Evolutionary conservation across 2,797 vertebrate species (phyloP).

Genomic region (Champsocephalus esox): DNA sequence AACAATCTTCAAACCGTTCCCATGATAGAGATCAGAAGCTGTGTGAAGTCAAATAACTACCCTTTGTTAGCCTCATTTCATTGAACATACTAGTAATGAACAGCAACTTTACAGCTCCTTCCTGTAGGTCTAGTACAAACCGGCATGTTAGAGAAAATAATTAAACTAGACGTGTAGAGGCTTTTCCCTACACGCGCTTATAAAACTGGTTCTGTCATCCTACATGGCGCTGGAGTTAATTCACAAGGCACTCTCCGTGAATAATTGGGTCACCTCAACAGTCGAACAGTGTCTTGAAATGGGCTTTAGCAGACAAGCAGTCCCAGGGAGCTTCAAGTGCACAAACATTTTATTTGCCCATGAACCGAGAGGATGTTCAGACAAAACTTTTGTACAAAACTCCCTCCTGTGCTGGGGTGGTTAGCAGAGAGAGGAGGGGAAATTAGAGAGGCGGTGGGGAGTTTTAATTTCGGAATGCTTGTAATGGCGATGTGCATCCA

Average conservation of each 20-base stretch:
- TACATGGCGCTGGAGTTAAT: conserved; percentile 57
- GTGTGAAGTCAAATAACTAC: conserved; percentile 16
- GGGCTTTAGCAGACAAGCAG: conserved; percentile 38
- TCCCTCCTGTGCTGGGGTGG: conserved; percentile 41
- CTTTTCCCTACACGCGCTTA: conserved; percentile 21
- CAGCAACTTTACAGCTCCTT: conserved; percentile 39
- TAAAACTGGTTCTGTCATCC: conserved; percentile 49
- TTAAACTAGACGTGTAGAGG: conserved; percentile 38
- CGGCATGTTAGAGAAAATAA: conserved; percentile 46
- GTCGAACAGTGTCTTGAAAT: conserved; percentile 36
- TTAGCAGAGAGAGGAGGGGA: conserved; percentile 32
- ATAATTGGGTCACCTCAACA: conserved; percentile 73
- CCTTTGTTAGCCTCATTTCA: conserved; percentile 36
- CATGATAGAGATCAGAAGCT: conserved; percentile 7
- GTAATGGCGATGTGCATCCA: conserved; percentile 31
- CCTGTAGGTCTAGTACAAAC: conserved; percentile 35
- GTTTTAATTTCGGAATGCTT: conserved; percentile 49
- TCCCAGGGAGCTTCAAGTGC: conserved; percentile 51
- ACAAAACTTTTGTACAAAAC: conserved; percentile 60
- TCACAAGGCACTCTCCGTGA: conserved; percentile 36
- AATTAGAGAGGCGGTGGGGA: conserved; percentile 28
- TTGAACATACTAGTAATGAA: conserved; percentile 50
- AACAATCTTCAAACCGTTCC: conserved; percentile 35
- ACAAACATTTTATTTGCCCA: conserved; percentile 66
- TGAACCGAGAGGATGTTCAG: conserved; percentile 62